Evolutionary conservation across 2,797 vertebrate species (phyloP), one percentile per base, ranked within the genome.

Genomic region (Platalea minor): DNA sequence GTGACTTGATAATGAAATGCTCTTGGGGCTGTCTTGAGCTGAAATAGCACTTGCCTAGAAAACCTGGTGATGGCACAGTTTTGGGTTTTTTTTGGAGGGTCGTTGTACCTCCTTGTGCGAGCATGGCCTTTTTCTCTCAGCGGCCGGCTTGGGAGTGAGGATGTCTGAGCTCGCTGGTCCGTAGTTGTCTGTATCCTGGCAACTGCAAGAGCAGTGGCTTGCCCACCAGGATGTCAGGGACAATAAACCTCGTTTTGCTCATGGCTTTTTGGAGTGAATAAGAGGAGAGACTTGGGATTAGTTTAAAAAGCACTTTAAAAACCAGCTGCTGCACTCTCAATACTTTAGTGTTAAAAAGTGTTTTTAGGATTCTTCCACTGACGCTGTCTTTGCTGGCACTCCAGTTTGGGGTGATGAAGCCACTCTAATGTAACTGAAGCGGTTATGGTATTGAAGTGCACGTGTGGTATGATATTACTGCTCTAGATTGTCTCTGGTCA

Each of bases 1-100:
- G 86, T n/a, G 97, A 92, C 93, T 97, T 68, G 94, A 68, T 92
- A 89, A 96, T 73, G 94, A 95, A 96, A 75, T 50, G 65, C 53
- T 93, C 61, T 70, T 76, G 73, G 50, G 65, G 92, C 54, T 37
- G 35, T 70, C 60, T 43, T 13, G 57, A 45, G 80, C 83, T 68
- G 75, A 56, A 93, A 33, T 33, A 64, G 64, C n/a, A 5, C 31
- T 74, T 80, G n/a, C 23, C 59, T 46, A 5, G 76, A 33, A 67
- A 80, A 11, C 9, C 33, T 12, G 56, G 31, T 9, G 28, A 29
- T 33, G 39, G 35, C 57, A 61, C n/a, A 10, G 25, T 10, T 7
- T 45, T 45, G 43, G 43, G 7, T 45, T 45, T 17, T 67, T 81
- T 57, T 2, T 4, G 3, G 48, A 17, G 46, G 72, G 45, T 56